phyloP scores from a whole-genome alignment of 2,113 vertebrate species.

The Pelusios castaneus region DNA sequence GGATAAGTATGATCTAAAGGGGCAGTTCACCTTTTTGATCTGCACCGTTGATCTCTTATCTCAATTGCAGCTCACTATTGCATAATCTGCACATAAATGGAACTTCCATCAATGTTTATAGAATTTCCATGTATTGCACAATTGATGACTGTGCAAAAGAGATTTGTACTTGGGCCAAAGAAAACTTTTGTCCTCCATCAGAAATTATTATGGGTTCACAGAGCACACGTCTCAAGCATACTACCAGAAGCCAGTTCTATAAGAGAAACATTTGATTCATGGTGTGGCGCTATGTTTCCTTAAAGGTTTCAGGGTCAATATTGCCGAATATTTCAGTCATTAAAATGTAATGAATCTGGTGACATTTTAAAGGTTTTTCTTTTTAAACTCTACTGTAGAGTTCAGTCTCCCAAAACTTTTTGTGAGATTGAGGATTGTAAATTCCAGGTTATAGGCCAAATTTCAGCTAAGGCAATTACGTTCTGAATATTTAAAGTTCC shows the following conservation, averaged over 20 bases:
- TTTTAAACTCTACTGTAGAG: background rate
- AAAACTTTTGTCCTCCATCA: background rate
- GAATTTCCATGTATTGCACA: background rate
- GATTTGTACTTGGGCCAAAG: background rate
- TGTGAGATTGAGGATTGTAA: background rate
- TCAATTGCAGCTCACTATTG: background rate
- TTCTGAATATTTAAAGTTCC: background rate
- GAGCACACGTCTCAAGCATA: background rate
- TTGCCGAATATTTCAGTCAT: background rate
- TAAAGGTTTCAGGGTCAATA: background rate
- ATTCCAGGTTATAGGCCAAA: background rate
- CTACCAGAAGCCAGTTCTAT: background rate
- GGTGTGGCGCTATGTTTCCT: background rate
- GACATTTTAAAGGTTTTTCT: background rate
- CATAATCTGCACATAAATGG: background rate
- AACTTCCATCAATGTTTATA: background rate
- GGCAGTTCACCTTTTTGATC: background rate
- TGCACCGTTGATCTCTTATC: background rate
- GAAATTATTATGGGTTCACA: background rate
- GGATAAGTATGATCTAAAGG: background rate
- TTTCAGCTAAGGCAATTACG: background rate
- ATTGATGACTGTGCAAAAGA: background rate
- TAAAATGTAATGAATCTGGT: background rate
- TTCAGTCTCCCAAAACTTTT: conserved; percentile 10
- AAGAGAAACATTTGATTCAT: background rate